A percentile compares a stretch with the other conserved stretches of the same genome.
Evolutionary conservation across 2,888 invertebrate genomes (phyloP).

Genomic region (Mesochorus sp.): DNA sequence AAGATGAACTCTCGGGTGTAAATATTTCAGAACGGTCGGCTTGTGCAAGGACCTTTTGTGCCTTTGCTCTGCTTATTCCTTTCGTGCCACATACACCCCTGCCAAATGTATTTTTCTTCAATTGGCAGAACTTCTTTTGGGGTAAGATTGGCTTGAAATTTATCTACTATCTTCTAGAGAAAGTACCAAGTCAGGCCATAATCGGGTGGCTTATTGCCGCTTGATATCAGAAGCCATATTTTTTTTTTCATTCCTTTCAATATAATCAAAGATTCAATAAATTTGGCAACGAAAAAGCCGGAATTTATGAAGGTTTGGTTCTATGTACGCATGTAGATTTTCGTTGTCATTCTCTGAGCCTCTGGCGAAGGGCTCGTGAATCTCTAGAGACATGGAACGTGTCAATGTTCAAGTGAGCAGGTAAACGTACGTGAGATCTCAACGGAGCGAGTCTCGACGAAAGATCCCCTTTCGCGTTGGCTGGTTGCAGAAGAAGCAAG

Average conservation of each 20-base stretch:
- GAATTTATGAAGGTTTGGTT: background rate
- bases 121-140: constrained; percentile 1
- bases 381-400: constrained; percentile 16
- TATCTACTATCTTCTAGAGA: too few relatives aligned
- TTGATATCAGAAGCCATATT: background rate
- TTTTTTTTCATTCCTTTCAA: background rate
- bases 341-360: constrained; percentile 1
- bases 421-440: constrained; percentile 33
- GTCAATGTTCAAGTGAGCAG: constrained; percentile 10
- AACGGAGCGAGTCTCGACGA: constrained; percentile 12
- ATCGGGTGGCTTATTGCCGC: too few relatives aligned
- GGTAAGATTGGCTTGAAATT: background rate
- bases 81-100: constrained; percentile 10
- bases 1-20: constrained; percentile 68
- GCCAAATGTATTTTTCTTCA: background rate
- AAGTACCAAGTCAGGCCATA: too few relatives aligned
- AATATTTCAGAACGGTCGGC: constrained; percentile 73
- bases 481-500: background rate
- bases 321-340: background rate
- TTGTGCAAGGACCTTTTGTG: constrained; percentile 62
- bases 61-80: constrained; percentile 53
- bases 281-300: too few relatives aligned
- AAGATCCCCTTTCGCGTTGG: constrained; percentile 16
- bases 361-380: background rate
- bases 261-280: background rate